phyloP scores from a whole-genome alignment of 2,888 invertebrate genomes.

The Erebia palarica region DNA sequence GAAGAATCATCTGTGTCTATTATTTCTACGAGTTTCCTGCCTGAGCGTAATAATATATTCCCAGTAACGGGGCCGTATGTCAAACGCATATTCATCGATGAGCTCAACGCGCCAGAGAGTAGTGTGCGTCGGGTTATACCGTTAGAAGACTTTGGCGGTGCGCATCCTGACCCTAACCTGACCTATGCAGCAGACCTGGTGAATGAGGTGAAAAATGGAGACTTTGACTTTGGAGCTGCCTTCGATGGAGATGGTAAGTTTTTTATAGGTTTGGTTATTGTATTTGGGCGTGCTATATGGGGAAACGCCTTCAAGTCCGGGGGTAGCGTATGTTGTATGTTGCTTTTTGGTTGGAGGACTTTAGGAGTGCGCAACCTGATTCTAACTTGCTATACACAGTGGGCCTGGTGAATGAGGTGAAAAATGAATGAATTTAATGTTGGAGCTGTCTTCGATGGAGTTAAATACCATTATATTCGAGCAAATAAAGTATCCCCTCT shows the following conservation, averaged over 20 bases:
- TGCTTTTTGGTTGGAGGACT: too few relatives aligned
- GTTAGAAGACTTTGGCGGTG: constrained; percentile 96
- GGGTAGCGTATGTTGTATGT: too few relatives aligned
- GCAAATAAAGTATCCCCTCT: too few relatives aligned
- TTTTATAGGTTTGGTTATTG: not conserved
- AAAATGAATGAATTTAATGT: too few relatives aligned
- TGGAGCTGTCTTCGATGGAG: too few relatives aligned
- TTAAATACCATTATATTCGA: too few relatives aligned
- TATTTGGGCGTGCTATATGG: not conserved
- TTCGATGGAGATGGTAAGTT: constrained; percentile 97
- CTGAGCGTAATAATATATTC: too few relatives aligned
- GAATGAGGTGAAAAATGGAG: constrained; percentile 83
- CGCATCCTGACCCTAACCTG: constrained; percentile 98
- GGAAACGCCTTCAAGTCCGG: not conserved
- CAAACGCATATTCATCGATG: constrained; percentile 91
- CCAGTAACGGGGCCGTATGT: constrained; percentile 98
- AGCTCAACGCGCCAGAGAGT: constrained; percentile 88
- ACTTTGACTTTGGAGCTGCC: constrained; percentile 92
- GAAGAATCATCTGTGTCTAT: too few relatives aligned
- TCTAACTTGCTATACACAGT: too few relatives aligned
- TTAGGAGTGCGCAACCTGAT: too few relatives aligned
- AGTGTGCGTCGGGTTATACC: constrained; percentile 91
- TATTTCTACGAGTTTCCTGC: too few relatives aligned
- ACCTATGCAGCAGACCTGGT: constrained; percentile 93
- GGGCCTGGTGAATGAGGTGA: too few relatives aligned